These are phyloP conservation scores for Ochlodes sylvanus DNA, from an alignment of 2,888 invertebrate genomes.

Conservation along the genomic window DNA sequence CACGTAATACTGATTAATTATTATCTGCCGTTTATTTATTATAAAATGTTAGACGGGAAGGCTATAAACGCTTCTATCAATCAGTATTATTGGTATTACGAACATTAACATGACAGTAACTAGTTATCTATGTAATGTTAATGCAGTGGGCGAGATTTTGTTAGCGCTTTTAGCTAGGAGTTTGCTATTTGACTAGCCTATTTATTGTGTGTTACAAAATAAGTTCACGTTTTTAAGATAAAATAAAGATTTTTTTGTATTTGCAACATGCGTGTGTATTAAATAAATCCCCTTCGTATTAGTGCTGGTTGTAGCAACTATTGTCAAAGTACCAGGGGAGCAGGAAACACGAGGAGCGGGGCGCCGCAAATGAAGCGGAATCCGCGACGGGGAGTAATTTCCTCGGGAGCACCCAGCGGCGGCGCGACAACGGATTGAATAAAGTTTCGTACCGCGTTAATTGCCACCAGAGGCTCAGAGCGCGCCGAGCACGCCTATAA, in stretches of 20 bases:
- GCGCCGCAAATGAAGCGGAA: slow-evolving; percentile 63
- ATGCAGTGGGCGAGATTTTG: slow-evolving; percentile 1
- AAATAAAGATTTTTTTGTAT: background rate
- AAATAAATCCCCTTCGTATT: background rate
- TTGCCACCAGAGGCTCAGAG: slow-evolving; percentile 66
- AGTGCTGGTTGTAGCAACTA: slow-evolving; percentile 39
- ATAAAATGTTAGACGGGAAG: slow-evolving; percentile 14
- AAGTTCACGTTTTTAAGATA: too few species aligned
- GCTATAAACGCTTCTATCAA: slow-evolving; percentile 13
- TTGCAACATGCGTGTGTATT: background rate
- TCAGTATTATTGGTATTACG: slow-evolving; percentile 18
- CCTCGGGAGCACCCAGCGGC: slow-evolving; percentile 52
- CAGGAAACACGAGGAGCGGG: slow-evolving; percentile 49
- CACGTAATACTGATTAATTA: slow-evolving; percentile 30
- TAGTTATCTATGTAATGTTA: slow-evolving; percentile 12
- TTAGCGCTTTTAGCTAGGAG: background rate
- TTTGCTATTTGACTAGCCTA: background rate
- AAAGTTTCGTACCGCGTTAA: slow-evolving; percentile 76
- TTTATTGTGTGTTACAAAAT: background rate
- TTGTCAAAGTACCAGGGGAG: slow-evolving; percentile 48
- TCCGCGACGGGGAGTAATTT: slow-evolving; percentile 64
- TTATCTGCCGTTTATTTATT: slow-evolving; percentile 14
- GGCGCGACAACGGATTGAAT: slow-evolving; percentile 66
- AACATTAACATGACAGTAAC: slow-evolving; percentile 17
- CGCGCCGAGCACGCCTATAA: slow-evolving; percentile 73